phyloP scores from a whole-genome alignment of 2,113 vertebrate species.

The Nothoprocta perdicaria region DNA sequence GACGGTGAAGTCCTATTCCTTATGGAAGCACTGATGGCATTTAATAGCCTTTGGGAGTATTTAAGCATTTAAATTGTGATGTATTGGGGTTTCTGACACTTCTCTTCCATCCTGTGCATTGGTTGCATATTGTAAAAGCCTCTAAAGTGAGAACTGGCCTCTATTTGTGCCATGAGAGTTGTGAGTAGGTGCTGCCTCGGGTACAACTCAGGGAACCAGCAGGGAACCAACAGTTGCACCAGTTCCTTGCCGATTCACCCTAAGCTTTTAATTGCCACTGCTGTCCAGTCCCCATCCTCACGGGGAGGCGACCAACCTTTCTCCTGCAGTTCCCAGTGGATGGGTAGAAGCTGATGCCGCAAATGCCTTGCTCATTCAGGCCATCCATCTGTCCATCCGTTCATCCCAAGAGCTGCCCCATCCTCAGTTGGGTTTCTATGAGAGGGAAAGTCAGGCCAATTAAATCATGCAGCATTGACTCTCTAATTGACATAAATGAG shows the following conservation, averaged over 20 bases:
- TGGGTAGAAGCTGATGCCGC: slow-evolving; percentile 44
- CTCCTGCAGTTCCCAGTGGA: neutral
- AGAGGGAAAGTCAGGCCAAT: slow-evolving; percentile 74
- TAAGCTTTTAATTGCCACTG: neutral
- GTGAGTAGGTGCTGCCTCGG: neutral
- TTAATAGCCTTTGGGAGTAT: neutral
- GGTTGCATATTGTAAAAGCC: neutral
- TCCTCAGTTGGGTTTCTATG: slow-evolving; percentile 31
- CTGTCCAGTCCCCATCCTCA: neutral
- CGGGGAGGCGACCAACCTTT: slow-evolving; percentile 15
- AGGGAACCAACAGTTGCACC: neutral
- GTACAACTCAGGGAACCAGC: fast-evolving
- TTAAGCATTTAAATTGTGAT: neutral
- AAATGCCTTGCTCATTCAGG: neutral
- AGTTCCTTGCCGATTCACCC: neutral
- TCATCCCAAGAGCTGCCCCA: neutral
- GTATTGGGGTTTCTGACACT: neutral
- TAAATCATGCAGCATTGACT: slow-evolving; percentile 77
- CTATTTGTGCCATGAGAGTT: neutral
- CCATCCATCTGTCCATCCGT: slow-evolving; percentile 28
- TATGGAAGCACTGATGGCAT: fast-evolving
- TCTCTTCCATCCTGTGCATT: fast-evolving
- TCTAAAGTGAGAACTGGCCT: neutral
- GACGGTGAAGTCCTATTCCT: slow-evolving; percentile 19
- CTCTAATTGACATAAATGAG: slow-evolving; percentile 82